Base-by-base conservation (phyloP, 2,113 vertebrate genomes). In the Orientallactaga bullata region DNA sequence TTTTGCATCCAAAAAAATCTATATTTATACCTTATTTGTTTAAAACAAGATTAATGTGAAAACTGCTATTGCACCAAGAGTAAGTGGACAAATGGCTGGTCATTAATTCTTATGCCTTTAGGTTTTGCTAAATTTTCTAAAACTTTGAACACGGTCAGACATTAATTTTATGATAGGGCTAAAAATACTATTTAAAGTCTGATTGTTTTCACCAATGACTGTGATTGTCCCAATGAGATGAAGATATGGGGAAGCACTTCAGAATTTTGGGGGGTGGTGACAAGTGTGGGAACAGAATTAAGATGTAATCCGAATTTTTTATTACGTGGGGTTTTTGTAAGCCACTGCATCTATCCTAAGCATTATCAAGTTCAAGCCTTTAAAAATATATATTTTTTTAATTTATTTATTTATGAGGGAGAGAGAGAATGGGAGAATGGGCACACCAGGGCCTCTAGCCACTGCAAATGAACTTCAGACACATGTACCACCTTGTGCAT, bases 21-120 rank as follows among this genome's bases (percentile, higher is more conserved):
- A 61, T 83, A 80, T 82, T 90, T 96, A 82, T 85, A 42, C 42
- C 37, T 90, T 58, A 32, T 86, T 74, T 95, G 28, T 90, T 81
- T 68, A 91, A 90, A 90, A 82, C n/a, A 89, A 51, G 37, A 80
- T 51, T 79, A 61, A 61, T 32, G 60, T 51, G 21, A 77, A 88
- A 51, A 86, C 80, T n/a, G 28, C 30, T 21, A 66, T 15, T 80
- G 16, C 80, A 66, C 77, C 51, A 63, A 85, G 28, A 35, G 4
- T 47, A 9, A 85, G 35, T 55, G 15, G 37, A 39, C 65, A 92
- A 89, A 86, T 32, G 2, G 37, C 13, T 83, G 32, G 35, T 15
- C 51, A 88, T 77, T 92, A 63, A 24, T 79, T 85, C 37, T 85
- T 87, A 65, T 87, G 35, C 24, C n/a, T 89, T 88, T 37, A 47